A percentile compares a stretch with the other conserved stretches of the same genome.
Evolutionary conservation across 1,140 invertebrate genomes (phyloP).

Genomic region (Belonocnema kinseyi): DNA sequence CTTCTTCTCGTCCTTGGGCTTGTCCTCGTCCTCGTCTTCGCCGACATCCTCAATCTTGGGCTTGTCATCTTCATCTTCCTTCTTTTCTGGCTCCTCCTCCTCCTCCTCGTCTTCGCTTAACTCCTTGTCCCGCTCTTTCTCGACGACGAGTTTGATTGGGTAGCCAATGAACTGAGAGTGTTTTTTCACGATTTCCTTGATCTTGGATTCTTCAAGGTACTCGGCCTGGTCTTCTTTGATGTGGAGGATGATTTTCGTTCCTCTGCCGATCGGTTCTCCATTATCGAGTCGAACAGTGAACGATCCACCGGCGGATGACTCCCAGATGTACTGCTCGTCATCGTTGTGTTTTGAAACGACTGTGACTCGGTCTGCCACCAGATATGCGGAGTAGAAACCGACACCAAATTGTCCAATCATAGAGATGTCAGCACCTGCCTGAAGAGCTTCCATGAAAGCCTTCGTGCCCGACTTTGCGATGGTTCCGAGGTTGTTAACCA

Average conservation of each 20-base stretch:
- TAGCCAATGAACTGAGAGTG: conserved; percentile 99
- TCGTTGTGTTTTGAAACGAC: conserved; percentile 97
- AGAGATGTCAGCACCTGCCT: conserved; percentile 90
- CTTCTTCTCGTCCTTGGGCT: conserved; percentile 81
- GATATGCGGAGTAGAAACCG: conserved; percentile 96
- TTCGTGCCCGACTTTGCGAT: conserved; percentile 93
- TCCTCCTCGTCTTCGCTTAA: conserved; percentile 92
- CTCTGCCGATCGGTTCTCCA: conserved; percentile 81
- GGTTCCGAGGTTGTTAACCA: conserved; percentile 92
- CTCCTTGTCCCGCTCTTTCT: conserved; percentile 97
- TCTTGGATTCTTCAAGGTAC: conserved; percentile 91
- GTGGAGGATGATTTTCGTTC: conserved; percentile 85
- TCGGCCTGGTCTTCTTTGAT: conserved; percentile 89
- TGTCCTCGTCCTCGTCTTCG: conserved; percentile 93
- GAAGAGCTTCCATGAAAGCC: conserved; percentile 92
- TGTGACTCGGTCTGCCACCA: conserved; percentile 95
- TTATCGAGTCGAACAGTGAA: conserved; percentile 82
- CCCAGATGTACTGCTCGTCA: conserved; percentile 89
- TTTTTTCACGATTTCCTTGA: conserved; percentile 99
- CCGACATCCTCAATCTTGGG: conserved; percentile 95
- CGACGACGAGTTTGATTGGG: conserved; percentile 95
- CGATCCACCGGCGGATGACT: conserved; percentile 87
- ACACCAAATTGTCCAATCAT: conserved; percentile 96
- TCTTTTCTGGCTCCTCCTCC: conserved; percentile 82
- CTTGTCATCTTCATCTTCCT: conserved; percentile 81